Base-by-base conservation (phyloP, 1,140 invertebrate species). In the Diachasmimorpha longicaudata region DNA sequence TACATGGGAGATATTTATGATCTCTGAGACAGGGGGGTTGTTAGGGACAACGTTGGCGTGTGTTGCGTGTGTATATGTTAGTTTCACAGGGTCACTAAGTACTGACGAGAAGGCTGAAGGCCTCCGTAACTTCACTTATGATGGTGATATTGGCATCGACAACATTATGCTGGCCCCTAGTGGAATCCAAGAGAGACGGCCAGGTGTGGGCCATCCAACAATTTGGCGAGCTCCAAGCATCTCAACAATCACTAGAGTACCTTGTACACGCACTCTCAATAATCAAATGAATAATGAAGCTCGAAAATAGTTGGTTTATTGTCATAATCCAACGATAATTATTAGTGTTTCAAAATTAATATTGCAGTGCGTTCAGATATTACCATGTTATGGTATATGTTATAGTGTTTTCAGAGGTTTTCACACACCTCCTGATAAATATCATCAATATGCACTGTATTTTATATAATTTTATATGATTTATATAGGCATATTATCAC, bases 41-140 rank as follows among this genome's bases (percentile, higher is more conserved):
- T 55, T 48, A 81, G 46, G 81, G 85, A 83, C 82, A 82, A 82
- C 84, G 80, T 88, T 86, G 83, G 87, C 88, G 87, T 88, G 85
- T 86, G 87, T 85, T 88, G 88, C 88, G 87, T 87, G 87, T 89
- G 88, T 89, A 89, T 89, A 83, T 89, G 85, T 89, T 89, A 89
- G 88, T 89, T 89, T 89, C 88, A 89, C 88, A 89, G 88, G 88
- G 87, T 81, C 80, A 73, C 82, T 81, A 82, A 84, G 79, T 79
- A 72, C 78, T 80, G 80, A 81, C 2, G 83, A 83, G 81, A 85
- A 84, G 83, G 85, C 84, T 84, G 86, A 87, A 81, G 70, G 85
- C 83, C 85, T 85, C 81, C 79, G 79, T 82, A 19, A 81, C 81
- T 81, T 81, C 81, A 82, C 79, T 79, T 79, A 80, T 84, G 79